A percentile compares a stretch with the other conserved stretches of the same genome.
Conservation (phyloP, 2,888 invertebrate species). For the Flexamia atlantica region DNA sequence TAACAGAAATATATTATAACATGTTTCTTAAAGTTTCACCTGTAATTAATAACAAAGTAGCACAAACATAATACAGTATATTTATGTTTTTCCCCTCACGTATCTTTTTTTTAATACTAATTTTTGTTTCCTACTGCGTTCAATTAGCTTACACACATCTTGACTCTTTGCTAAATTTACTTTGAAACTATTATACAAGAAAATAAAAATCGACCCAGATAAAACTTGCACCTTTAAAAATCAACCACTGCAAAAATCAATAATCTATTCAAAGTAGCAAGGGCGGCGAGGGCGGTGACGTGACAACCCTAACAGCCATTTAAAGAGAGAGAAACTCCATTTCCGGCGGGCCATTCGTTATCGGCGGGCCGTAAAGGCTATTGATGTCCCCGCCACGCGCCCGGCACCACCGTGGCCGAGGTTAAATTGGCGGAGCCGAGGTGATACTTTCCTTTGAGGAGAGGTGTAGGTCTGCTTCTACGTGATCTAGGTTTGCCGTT, state of each 20-base stretch:
- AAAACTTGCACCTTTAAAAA: background rate
- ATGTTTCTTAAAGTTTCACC: too few relatives aligned
- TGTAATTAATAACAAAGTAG: too few relatives aligned
- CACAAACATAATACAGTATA: too few relatives aligned
- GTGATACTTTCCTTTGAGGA: background rate
- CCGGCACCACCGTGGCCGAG: background rate
- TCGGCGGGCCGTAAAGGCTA: slow-evolving; percentile 53
- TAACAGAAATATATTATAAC: too few relatives aligned
- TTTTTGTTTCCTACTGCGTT: too few relatives aligned
- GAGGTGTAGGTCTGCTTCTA: background rate
- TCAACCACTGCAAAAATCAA: background rate
- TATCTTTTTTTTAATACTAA: too few relatives aligned
- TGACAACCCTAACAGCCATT: slow-evolving; percentile 56
- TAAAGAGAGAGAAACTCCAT: slow-evolving; percentile 54
- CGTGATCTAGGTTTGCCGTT: background rate
- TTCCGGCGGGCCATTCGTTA: slow-evolving; percentile 52
- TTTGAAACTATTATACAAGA: too few relatives aligned
- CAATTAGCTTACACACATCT: too few relatives aligned
- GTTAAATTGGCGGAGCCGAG: background rate
- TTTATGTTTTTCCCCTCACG: too few relatives aligned
- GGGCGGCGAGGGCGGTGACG: slow-evolving; percentile 23
- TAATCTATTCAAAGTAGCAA: background rate
- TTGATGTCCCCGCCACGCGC: slow-evolving; percentile 50
- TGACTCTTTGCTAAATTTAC: too few relatives aligned
- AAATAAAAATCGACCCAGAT: too few relatives aligned